Percentiles rank a stretch among this genome's conserved stretches.
Evolutionary conservation across 2,797 vertebrate species (phyloP).

Genomic region (Myotis daubentonii): DNA sequence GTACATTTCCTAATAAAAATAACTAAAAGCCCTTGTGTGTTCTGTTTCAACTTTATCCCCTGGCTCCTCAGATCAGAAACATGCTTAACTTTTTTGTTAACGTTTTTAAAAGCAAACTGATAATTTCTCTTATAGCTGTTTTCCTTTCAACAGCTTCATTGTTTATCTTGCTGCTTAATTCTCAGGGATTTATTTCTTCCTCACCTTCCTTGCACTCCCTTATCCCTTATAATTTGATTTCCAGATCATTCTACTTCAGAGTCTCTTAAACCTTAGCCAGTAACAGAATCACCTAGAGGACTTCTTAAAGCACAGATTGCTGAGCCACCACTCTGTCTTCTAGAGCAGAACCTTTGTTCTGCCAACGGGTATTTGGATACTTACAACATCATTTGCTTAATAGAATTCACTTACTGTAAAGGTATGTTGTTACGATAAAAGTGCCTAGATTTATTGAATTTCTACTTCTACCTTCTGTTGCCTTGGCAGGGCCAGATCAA

Average conservation of each 20-base stretch:
- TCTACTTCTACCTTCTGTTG: too few relatives aligned
- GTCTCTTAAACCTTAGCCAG: not conserved
- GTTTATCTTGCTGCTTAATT: constrained; percentile 36
- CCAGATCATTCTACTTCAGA: not conserved
- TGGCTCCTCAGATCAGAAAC: not conserved
- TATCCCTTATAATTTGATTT: constrained; percentile 24
- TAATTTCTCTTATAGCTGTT: constrained; percentile 31
- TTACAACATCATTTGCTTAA: too few relatives aligned
- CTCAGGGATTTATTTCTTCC: not conserved
- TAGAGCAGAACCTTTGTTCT: too few relatives aligned
- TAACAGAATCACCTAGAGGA: not conserved
- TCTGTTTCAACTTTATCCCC: not conserved
- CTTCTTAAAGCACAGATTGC: constrained; percentile 22
- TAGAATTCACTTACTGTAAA: too few relatives aligned
- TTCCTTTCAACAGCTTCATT: constrained; percentile 21
- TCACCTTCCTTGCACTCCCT: not conserved
- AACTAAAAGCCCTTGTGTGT: not conserved
- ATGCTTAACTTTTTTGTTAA: not conserved
- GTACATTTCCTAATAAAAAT: constrained; percentile 16
- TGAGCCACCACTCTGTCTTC: not conserved
- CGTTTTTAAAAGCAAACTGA: not conserved
- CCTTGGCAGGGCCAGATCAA: too few relatives aligned
- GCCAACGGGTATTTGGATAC: too few relatives aligned
- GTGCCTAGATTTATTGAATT: too few relatives aligned
- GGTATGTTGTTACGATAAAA: too few relatives aligned